Evolutionary conservation across 2,113 vertebrate genomes (phyloP), one percentile per base, ranked within the genome.

Genomic region (Thomomys bottae): DNA sequence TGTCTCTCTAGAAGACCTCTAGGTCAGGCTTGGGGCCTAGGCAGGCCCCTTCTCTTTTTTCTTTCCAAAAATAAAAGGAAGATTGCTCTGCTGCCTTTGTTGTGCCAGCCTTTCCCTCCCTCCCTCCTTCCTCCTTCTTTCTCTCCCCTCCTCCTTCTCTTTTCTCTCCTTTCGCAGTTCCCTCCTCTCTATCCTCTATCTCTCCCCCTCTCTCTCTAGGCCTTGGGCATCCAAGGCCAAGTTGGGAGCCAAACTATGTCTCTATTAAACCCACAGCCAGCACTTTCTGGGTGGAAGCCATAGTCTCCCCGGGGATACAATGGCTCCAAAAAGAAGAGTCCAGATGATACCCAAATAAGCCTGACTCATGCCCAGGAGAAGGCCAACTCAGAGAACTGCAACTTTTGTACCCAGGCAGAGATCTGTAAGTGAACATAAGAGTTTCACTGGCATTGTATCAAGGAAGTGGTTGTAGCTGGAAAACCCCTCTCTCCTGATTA

Each of bases 401-500:
- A 70, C 28, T 83, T 83, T 36, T 36, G 45, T 18, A 3, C 4
- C 3, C 2, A 3, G 6, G n/a, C 26, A 78, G 71, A 8, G 3
- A 40, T 12, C 38, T 0, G 8, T 2, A 20, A 45, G 28, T 14
- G 38, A 15, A 38, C 64, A 21, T 0, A 1, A 4, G 70, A 64
- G 24, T 36, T 36, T 5, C 3, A 9, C n/a, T 7, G n/a, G 84
- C 76, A 42, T 30, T 17, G 0, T 6, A 40, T 36, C 59, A 26
- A 4, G 17, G 0, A 1, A 36, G 38, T 0, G 8, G 42, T 20
- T 15, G 8, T 28, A 38, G 8, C 0, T 0, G 24, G 5, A 63
- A 5, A 7, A 8, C 14, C 6, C 49, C 9, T 2, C 49, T 5
- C 36, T 6, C 64, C 14, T 3, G 23, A 21, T 5, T 0, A 24